phyloP scores from a whole-genome alignment of 2,888 invertebrate species.

The Fragum whitleyi region DNA sequence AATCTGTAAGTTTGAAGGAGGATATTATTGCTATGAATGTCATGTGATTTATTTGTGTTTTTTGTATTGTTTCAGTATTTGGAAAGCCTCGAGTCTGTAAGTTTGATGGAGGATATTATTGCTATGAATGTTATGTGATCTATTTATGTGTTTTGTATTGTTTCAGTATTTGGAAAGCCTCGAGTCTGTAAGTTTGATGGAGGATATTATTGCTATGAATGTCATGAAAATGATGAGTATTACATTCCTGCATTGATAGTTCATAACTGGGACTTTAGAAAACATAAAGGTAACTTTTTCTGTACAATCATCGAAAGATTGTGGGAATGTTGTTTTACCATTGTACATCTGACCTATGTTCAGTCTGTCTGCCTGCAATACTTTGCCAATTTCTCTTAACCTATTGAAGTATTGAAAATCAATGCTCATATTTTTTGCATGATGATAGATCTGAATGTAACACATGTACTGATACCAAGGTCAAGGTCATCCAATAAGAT shows the following conservation, averaged over 20 bases:
- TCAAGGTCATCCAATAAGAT: too few relatives aligned
- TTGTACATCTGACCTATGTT: too few relatives aligned
- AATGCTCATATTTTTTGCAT: too few relatives aligned
- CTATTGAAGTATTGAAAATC: too few relatives aligned
- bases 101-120: constrained; percentile 95
- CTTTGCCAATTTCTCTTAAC: too few relatives aligned
- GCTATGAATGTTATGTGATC: constrained; percentile 94
- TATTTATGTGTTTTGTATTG: constrained; percentile 84
- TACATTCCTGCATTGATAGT: constrained; percentile 95
- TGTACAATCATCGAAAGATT: neutral
- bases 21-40: too few relatives aligned
- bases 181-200: constrained; percentile 94
- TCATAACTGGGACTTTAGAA: constrained; percentile 95
- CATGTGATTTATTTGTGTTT: too few relatives aligned
- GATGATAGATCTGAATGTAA: too few relatives aligned
- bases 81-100: constrained; percentile 90
- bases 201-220: constrained; percentile 94
- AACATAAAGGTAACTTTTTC: constrained; percentile 79
- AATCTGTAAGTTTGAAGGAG: constrained; percentile 93
- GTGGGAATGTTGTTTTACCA: neutral
- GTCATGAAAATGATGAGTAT: constrained; percentile 93
- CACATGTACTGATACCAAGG: too few relatives aligned
- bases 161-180: constrained; percentile 85
- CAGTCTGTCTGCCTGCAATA: too few relatives aligned
- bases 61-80: too few relatives aligned